Conservation (phyloP, 2,113 vertebrate genomes). For the Cyphomyrus discorhynchus region DNA sequence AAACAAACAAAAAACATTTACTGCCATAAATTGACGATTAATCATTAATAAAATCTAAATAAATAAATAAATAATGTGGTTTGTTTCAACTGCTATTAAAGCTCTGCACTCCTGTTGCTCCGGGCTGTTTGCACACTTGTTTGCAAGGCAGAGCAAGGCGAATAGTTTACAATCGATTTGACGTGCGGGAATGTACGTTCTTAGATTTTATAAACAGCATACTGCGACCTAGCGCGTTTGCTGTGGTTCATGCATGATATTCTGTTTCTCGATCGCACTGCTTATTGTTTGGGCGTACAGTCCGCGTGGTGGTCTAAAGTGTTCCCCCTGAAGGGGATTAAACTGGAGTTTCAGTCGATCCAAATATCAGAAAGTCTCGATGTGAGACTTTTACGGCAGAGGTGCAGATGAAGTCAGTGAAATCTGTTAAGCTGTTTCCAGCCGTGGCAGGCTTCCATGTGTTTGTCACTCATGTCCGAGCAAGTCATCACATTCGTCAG, state of each 20-base stretch:
- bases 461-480: background rate
- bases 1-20: background rate
- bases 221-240: background rate
- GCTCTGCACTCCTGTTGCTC: background rate
- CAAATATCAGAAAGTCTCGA: background rate
- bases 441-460: background rate
- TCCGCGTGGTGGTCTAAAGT: background rate
- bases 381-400: background rate
- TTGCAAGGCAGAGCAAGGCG: background rate
- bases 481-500: background rate
- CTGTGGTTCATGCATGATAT: too few species aligned
- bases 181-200: background rate
- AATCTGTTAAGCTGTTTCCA: background rate
- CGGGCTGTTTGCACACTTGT: conserved; percentile 5
- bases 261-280: too few species aligned
- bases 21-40: background rate
- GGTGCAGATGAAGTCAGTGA: background rate
- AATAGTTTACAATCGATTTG: conserved; percentile 3
- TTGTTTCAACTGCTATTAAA: background rate
- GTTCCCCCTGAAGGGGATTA: background rate
- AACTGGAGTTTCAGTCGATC: background rate
- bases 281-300: background rate
- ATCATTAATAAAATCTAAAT: background rate
- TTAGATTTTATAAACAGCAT: background rate
- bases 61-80: background rate